These are phyloP conservation scores for Neodon shergylaensis DNA, from an alignment of 2,113 vertebrate species.

Conservation along the genomic window DNA sequence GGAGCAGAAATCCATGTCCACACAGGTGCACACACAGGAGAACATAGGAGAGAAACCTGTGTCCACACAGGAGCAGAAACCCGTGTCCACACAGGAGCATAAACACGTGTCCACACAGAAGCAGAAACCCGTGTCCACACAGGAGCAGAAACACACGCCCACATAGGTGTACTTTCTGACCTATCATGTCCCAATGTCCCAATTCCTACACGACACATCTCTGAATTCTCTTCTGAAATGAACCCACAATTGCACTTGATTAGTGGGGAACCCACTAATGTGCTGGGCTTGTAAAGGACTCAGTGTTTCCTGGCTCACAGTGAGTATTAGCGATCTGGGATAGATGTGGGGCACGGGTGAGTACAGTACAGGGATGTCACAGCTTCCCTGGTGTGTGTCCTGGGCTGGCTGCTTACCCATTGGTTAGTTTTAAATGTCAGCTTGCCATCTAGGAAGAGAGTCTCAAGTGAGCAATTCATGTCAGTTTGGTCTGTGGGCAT, in stretches of 20 bases:
- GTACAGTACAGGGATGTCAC: too few relatives aligned
- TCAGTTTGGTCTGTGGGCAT: neutral
- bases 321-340: neutral
- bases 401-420: neutral
- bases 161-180: neutral
- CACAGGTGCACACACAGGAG: too few relatives aligned
- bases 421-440: neutral
- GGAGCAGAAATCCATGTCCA: too few relatives aligned
- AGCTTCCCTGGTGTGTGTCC: neutral
- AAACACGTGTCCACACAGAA: neutral
- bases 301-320: neutral
- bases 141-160: neutral
- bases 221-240: neutral
- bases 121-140: neutral
- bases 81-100: too few relatives aligned
- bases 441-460: neutral
- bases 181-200: neutral
- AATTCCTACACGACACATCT: neutral
- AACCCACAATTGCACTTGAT: neutral
- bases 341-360: too few relatives aligned
- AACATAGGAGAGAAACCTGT: accelerated
- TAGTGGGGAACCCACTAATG: neutral
- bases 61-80: neutral
- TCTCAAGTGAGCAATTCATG: neutral
- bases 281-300: neutral